Conservation (phyloP, 2,888 invertebrate genomes). For the Apocheima hispidaria region DNA sequence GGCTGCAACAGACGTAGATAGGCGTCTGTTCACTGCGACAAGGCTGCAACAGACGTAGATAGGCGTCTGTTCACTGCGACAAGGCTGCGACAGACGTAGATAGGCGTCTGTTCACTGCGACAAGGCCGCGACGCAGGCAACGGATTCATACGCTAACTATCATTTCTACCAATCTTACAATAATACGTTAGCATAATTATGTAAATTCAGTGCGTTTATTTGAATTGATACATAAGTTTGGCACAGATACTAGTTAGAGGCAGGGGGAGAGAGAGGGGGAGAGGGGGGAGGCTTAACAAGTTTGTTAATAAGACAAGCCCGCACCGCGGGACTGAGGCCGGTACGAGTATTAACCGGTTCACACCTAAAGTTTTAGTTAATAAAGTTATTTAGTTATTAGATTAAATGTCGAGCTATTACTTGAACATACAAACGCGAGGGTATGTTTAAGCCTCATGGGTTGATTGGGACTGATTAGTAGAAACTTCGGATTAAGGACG, state of each 20-base stretch:
- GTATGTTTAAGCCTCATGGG: neutral
- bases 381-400: conserved; percentile 32
- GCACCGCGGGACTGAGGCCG: neutral
- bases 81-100: no score
- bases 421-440: conserved; percentile 6
- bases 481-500: neutral
- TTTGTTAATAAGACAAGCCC: conserved; percentile 40
- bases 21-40: no score
- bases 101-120: no score
- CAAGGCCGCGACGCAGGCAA: no score
- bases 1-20: no score
- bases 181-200: no score
- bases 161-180: no score
- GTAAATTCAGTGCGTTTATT: no score
- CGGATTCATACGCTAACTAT: no score
- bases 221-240: neutral
- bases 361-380: conserved; percentile 30
- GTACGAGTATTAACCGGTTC: conserved; percentile 27
- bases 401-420: conserved; percentile 23
- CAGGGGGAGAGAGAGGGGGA: neutral
- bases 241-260: neutral
- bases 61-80: no score
- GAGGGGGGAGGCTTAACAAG: conserved; percentile 37
- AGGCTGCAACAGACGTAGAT: no score
- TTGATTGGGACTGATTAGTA: conserved; percentile 12